Evolutionary conservation across 2,888 invertebrate species (phyloP).

Genomic region (Archips xylosteana): DNA sequence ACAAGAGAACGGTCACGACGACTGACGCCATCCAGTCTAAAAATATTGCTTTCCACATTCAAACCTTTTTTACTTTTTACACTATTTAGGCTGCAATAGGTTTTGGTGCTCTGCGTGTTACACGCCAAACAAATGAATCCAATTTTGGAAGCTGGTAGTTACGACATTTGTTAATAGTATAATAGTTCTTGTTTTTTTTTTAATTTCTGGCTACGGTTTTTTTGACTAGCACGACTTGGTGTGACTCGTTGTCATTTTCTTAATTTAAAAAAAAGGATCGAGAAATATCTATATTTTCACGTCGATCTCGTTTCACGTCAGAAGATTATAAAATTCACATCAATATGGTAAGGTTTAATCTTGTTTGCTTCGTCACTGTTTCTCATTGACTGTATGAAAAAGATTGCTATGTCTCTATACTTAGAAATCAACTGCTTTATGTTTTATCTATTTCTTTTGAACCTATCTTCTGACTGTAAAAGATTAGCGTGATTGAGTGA

Average conservation of each 20-base stretch:
- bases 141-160: conserved; percentile 22
- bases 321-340: too few relatives aligned
- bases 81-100: conserved; percentile 21
- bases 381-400: too few relatives aligned
- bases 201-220: not conserved
- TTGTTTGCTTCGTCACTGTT: too few relatives aligned
- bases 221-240: not conserved
- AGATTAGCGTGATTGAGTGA: too few relatives aligned
- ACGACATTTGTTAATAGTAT: not conserved
- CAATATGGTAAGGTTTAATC: too few relatives aligned
- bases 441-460: too few relatives aligned
- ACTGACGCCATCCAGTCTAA: conserved; percentile 36
- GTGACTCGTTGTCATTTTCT: not conserved
- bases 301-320: too few relatives aligned
- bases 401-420: too few relatives aligned
- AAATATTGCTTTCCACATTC: conserved; percentile 41
- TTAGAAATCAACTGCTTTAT: too few relatives aligned
- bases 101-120: conserved; percentile 18
- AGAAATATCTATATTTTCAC: too few relatives aligned
- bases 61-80: conserved; percentile 23
- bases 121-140: conserved; percentile 5
- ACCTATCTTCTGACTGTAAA: too few relatives aligned
- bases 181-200: too few relatives aligned
- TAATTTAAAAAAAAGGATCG: not conserved
- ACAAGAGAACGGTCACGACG: conserved; percentile 40